Evolutionary conservation across 2,797 vertebrate species (phyloP), one percentile per base, ranked within the genome.

Genomic region (Myiothlypis chrysogaster): DNA sequence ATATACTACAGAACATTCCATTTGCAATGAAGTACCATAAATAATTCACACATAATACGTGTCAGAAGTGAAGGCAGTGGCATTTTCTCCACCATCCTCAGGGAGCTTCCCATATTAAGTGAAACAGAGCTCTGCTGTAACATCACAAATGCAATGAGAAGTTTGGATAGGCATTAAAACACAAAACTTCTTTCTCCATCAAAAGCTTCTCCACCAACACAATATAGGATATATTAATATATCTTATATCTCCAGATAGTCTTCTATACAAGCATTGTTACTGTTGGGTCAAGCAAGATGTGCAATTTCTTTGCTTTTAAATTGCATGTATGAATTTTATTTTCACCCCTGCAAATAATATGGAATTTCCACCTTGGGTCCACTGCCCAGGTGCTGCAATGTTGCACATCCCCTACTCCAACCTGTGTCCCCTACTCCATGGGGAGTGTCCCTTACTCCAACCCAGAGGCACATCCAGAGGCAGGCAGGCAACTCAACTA

Each of bases 21-120:
- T 90, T 92, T 89, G 78, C 66, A 92, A 64, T 78, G 72, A 94
- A 80, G 65, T 77, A 57, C 79, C 53, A 75, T 93, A 91, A 95
- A 94, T 93, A 93, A 93, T 94, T 96, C 72, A 90, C 4, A 14
- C 4, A 35, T 37, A 57, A n/a, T 64, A 81, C 0, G 0, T 71
- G 69, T 88, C 80, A 76, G 37, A 94, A 95, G 70, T 9, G 20
- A 93, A 79, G 75, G 64, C 81, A 87, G 49, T 12, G 57, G 60
- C 41, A 80, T 85, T 89, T 91, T 70, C 76, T 81, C 41, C 0
- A 0, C 68, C 60, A 80, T 70, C 35, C 39, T 80, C 52, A 57
- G 1, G 0, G 37, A 77, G 22, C 27, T 87, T 53, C 49, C 25
- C 30, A 24, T 30, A 47, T 27, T 49, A 47, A 53, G 34, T 28